Evolutionary conservation across 1,140 invertebrate genomes (phyloP), one percentile per base, ranked within the genome.

Genomic region (Zaprionus vittiger): DNA sequence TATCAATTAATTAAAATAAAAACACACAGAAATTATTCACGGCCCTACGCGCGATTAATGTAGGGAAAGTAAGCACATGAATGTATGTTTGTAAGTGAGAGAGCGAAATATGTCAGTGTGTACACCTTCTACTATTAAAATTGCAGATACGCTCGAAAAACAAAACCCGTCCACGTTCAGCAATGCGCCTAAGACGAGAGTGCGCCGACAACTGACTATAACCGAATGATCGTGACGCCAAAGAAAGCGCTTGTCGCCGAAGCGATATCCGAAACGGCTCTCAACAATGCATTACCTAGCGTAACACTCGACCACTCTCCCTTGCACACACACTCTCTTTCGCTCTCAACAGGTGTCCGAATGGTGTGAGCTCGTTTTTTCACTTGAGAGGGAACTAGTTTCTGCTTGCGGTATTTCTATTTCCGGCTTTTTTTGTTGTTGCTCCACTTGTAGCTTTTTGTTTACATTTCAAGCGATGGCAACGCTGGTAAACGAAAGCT

Each of bases 131-230:
- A 37, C 54, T 12, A n/a, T 59, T 66, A 64, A 55, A 63, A 47
- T 31, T 47, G 68, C 62, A 67, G 34, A 38, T 14, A 38, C 54
- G 69, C 49, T 11, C 52, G 34, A 38, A 24, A 31, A 66, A 17
- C 14, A 41, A 41, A 31, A 52, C 22, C 31, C 65, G 55, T 52
- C 57, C 72, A 11, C 55, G 64, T 41, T 76, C 38, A 34, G 22
- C 55, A 69, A 69, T 55, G 61, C 69, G 62, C 65, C 65, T 52
- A n/a, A 34, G 37, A 22, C 62, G 78, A 84, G 62, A 65, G 60
- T 65, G 72, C 56, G 63, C 59, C 79, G 64, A 38, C 69, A 59
- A 89, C 81, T 89, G 81, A 90, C 20, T 47, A 20, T 49, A 41
- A 24, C 56, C 7, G 63, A 15, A 55, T 44, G 81, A 89, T 84